phyloP scores from a whole-genome alignment of 2,113 vertebrate species.

The Zapus hudsonius region DNA sequence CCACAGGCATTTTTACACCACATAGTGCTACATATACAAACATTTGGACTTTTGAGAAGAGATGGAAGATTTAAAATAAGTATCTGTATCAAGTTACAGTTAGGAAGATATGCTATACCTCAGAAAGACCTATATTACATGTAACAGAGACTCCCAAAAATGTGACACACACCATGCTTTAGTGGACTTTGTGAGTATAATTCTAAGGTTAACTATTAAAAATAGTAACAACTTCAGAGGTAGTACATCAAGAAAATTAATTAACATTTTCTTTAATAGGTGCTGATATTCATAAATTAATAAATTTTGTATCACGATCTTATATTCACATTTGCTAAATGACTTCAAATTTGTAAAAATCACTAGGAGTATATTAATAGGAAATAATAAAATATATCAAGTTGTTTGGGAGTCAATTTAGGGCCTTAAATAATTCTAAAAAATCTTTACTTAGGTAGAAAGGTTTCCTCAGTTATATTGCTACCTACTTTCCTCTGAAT shows the following conservation, averaged over 20 bases:
- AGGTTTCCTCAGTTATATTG: not conserved
- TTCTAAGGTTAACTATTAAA: not conserved
- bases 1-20: not conserved
- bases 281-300: not conserved
- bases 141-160: not conserved
- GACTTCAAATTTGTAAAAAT: not conserved
- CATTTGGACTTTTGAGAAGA: not conserved
- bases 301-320: not conserved
- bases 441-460: not conserved
- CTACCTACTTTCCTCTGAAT: not conserved
- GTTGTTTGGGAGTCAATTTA: not conserved
- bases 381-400: not conserved
- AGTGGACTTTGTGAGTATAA: not conserved
- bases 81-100: not conserved
- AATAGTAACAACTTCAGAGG: not conserved
- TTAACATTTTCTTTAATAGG: not conserved
- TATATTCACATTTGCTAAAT: not conserved
- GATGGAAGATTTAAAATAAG: not conserved
- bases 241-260: not conserved
- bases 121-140: not conserved
- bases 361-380: not conserved
- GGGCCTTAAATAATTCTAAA: slow-evolving; percentile 2
- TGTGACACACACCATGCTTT: not conserved
- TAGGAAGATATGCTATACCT: not conserved
- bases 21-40: not conserved